Evolutionary conservation across 1,140 invertebrate genomes (phyloP).

Genomic region (Neomicropteryx cornuta): DNA sequence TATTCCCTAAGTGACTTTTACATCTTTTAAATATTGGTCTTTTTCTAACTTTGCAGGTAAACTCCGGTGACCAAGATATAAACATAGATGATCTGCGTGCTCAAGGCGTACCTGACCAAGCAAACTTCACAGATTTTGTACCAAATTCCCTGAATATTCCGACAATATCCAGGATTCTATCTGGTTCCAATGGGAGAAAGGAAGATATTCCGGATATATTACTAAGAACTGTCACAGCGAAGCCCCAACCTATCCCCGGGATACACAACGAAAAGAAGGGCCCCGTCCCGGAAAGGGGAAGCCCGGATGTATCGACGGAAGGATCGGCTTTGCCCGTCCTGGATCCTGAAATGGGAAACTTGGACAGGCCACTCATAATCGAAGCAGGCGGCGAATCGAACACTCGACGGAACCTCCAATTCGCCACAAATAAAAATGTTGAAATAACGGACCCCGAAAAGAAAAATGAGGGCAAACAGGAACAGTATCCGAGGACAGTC

Average conservation of each 20-base stretch:
- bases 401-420: slow-evolving; percentile 37
- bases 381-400: slow-evolving; percentile 38
- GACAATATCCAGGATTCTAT: slow-evolving; percentile 68
- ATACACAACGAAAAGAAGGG: slow-evolving; percentile 28
- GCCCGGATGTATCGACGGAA: slow-evolving; percentile 33
- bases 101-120: slow-evolving; percentile 26
- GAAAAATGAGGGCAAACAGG: slow-evolving; percentile 16
- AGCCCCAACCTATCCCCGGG: slow-evolving; percentile 27
- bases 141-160: slow-evolving; percentile 50
- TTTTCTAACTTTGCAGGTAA: slow-evolving; percentile 26
- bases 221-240: slow-evolving; percentile 53
- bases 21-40: slow-evolving; percentile 4
- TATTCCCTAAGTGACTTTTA: too few species aligned
- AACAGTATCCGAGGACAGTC: slow-evolving; percentile 18
- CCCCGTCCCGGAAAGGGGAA: slow-evolving; percentile 29
- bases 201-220: slow-evolving; percentile 67
- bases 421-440: slow-evolving; percentile 29
- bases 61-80: slow-evolving; percentile 22
- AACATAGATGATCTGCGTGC: slow-evolving; percentile 22
- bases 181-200: slow-evolving; percentile 67
- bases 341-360: slow-evolving; percentile 39
- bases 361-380: slow-evolving; percentile 36
- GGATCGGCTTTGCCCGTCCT: slow-evolving; percentile 33
- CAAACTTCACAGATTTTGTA: slow-evolving; percentile 49
- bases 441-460: slow-evolving; percentile 27